Evolutionary conservation across 2,113 vertebrate species (phyloP).

Genomic region (Antennarius striatus): DNA sequence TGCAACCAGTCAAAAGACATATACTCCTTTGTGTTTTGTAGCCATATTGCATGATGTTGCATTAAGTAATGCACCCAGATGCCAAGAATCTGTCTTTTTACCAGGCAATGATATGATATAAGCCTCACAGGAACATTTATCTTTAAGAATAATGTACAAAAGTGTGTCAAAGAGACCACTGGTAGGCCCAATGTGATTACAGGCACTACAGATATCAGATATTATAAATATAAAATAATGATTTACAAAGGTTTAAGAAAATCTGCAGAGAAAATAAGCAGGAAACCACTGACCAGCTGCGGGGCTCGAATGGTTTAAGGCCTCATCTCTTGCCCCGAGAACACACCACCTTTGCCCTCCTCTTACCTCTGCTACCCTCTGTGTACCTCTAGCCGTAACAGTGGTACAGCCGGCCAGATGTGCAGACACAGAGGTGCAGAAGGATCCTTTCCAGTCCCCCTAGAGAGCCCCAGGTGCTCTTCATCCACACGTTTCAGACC

Average conservation of each 20-base stretch:
- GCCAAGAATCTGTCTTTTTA: conserved; percentile 54
- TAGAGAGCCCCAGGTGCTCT: conserved; percentile 37
- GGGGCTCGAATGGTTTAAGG: neutral
- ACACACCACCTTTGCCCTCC: conserved; percentile 10
- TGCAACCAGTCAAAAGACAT: neutral
- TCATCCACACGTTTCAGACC: conserved; percentile 38
- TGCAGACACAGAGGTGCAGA: conserved; percentile 51
- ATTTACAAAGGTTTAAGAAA: conserved; percentile 21
- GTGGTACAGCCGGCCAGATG: conserved; percentile 45
- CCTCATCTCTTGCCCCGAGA: conserved; percentile 12
- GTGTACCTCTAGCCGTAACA: conserved; percentile 31
- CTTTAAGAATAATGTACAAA: conserved; percentile 35
- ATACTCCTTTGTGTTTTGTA: conserved; percentile 6
- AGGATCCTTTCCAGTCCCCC: conserved; percentile 47
- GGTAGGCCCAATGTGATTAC: conserved; percentile 20
- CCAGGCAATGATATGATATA: conserved; percentile 25
- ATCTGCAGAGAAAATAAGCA: neutral
- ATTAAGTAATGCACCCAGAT: conserved; percentile 25
- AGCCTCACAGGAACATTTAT: conserved; percentile 5
- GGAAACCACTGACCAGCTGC: conserved; percentile 42
- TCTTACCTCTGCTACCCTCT: conserved; percentile 13
- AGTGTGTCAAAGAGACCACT: conserved; percentile 32
- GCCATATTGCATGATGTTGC: conserved; percentile 28
- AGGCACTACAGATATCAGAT: neutral
- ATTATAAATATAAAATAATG: neutral